phyloP scores from a whole-genome alignment of 2,888 invertebrate species.

The Tortricodes alternella region DNA sequence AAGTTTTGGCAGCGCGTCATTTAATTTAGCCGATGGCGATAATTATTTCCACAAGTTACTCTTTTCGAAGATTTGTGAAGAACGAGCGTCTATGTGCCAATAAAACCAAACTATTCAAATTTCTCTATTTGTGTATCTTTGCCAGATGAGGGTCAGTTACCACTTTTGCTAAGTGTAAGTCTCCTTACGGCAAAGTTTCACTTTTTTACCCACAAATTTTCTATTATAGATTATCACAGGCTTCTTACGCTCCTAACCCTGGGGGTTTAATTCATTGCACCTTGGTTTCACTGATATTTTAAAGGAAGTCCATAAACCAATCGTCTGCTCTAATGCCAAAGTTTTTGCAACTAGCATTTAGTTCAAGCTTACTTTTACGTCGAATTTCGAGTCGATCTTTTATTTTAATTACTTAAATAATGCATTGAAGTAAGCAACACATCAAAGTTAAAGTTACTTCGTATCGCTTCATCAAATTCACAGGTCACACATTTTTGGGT shows the following conservation, averaged over 20 bases:
- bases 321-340: conserved; percentile 11
- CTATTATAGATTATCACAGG: conserved; percentile 77
- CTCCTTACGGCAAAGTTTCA: conserved; percentile 3
- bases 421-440: not conserved
- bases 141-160: not conserved
- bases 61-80: conserved; percentile 34
- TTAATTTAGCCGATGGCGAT: conserved; percentile 3
- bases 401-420: not conserved
- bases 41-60: conserved; percentile 30
- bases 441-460: not conserved
- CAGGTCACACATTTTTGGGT: conserved; percentile 38
- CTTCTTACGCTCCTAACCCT: conserved; percentile 68
- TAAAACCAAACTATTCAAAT: conserved; percentile 48
- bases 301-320: conserved; percentile 39
- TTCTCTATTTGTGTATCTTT: conserved; percentile 33
- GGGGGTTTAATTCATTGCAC: conserved; percentile 70
- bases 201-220: conserved; percentile 52
- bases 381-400: not conserved
- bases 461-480: conserved; percentile 12
- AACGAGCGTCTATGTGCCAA: conserved; percentile 63
- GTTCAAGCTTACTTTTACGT: not conserved
- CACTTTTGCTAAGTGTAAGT: not conserved
- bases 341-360: not conserved
- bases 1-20: not conserved
- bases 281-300: conserved; percentile 62